phyloP scores from a whole-genome alignment of 1,140 invertebrate species.

The Conus ventricosus region DNA sequence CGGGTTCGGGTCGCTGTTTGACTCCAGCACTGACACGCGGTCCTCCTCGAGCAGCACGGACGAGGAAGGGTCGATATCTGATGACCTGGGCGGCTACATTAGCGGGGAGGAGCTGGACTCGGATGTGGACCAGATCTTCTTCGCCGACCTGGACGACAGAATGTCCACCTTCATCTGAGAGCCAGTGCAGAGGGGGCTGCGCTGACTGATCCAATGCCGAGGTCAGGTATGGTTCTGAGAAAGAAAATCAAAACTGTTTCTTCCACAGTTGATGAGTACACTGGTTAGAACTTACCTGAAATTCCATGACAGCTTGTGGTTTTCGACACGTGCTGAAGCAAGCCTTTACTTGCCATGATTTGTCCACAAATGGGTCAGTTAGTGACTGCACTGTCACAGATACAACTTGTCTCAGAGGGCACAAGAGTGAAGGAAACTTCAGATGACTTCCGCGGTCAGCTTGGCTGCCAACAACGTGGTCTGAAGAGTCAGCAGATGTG shows the following conservation, averaged over 20 bases:
- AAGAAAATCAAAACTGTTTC: neutral
- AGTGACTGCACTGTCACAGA: too few relatives aligned
- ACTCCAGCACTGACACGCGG: neutral
- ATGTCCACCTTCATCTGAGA: neutral
- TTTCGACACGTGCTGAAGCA: too few relatives aligned
- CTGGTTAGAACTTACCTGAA: too few relatives aligned
- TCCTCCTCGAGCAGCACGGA: neutral
- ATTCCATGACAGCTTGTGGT: too few relatives aligned
- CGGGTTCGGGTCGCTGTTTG: constrained; percentile 16
- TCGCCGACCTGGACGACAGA: constrained; percentile 7
- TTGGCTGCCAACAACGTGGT: too few relatives aligned
- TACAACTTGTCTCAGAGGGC: too few relatives aligned
- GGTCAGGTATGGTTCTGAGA: neutral
- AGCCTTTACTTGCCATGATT: too few relatives aligned
- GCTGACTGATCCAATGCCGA: neutral
- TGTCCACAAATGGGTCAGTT: too few relatives aligned
- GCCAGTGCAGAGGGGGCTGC: neutral
- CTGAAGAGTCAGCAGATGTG: too few relatives aligned
- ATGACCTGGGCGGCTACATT: neutral
- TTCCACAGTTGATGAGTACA: neutral
- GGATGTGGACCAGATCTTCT: constrained; percentile 22
- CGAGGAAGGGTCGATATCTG: constrained; percentile 25
- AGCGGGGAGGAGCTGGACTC: constrained; percentile 14
- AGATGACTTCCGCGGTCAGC: too few relatives aligned
- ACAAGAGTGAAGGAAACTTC: too few relatives aligned